phyloP scores from a whole-genome alignment of 1,140 invertebrate species.

The Drosophila cardini region DNA sequence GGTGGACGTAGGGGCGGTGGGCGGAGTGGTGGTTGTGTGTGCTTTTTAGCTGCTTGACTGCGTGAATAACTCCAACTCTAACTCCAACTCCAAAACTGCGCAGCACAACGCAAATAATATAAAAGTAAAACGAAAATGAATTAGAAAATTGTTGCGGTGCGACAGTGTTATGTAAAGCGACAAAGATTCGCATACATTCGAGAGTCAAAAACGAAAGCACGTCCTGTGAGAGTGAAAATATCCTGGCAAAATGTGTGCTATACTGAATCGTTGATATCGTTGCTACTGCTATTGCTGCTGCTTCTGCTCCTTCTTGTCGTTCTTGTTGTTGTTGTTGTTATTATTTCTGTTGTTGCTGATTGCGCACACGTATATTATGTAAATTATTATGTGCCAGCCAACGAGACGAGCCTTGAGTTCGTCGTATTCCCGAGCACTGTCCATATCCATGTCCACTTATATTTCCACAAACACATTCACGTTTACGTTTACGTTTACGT shows the following conservation, averaged over 20 bases:
- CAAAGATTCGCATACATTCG: conserved; percentile 11
- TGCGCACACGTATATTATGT: conserved; percentile 80
- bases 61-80: conserved; percentile 10
- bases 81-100: conserved; percentile 14
- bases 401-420: conserved; percentile 50
- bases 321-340: conserved; percentile 46
- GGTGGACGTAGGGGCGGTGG: not conserved
- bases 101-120: conserved; percentile 59
- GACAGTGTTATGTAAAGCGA: conserved; percentile 39
- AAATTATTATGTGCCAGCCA: conserved; percentile 78
- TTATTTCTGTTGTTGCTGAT: conserved; percentile 45
- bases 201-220: conserved; percentile 44
- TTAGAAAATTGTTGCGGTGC: conserved; percentile 71
- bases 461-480: conserved; percentile 3
- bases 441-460: conserved; percentile 15
- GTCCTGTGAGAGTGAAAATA: conserved; percentile 78
- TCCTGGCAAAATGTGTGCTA: conserved; percentile 55
- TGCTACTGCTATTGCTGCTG: conserved; percentile 39
- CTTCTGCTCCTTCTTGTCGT: conserved; percentile 30
- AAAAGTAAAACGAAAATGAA: conserved; percentile 78
- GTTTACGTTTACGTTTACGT: not conserved
- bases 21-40: conserved; percentile 3
- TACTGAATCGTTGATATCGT: conserved; percentile 29
- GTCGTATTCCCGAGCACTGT: conserved; percentile 52
- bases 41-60: conserved; percentile 16